Percentiles rank a stretch among this genome's conserved stretches.
phyloP scores from a whole-genome alignment of 2,888 invertebrate species.

The Crocallis elinguaria region DNA sequence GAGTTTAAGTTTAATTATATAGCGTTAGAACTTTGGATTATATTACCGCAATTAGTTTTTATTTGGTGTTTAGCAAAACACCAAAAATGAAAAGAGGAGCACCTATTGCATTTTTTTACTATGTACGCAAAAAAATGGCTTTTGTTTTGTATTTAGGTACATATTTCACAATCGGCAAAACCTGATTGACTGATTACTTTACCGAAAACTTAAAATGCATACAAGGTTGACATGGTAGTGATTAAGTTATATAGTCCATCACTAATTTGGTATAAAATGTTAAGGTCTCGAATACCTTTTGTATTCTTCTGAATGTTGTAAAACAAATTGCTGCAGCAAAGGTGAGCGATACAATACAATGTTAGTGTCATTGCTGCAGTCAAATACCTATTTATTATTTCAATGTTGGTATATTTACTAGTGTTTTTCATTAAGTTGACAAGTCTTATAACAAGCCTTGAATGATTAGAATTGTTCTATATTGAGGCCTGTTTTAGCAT shows the following conservation, averaged over 20 bases:
- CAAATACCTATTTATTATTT: constrained; percentile 12
- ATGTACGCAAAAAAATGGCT: neutral
- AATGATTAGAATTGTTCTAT: no score
- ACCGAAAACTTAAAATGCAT: constrained; percentile 9
- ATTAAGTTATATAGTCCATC: constrained; percentile 14
- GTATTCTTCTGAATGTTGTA: constrained; percentile 15
- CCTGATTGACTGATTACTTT: neutral
- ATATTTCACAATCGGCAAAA: neutral
- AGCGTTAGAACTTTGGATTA: no score
- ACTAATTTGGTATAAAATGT: constrained; percentile 19
- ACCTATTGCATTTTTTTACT: no score
- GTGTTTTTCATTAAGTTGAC: neutral
- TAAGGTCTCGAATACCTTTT: constrained; percentile 22
- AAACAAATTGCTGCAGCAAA: constrained; percentile 21
- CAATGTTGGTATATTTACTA: neutral
- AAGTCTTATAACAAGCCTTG: neutral
- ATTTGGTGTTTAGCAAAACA: no score
- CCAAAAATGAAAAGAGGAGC: no score
- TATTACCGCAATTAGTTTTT: no score
- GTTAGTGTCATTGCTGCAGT: neutral
- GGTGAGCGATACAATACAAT: constrained; percentile 21
- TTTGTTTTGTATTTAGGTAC: neutral
- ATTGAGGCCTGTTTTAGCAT: neutral
- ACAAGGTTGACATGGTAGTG: constrained; percentile 8
- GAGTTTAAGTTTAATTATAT: no score